Evolutionary conservation across 2,113 vertebrate genomes (phyloP).

Genomic region (Apaloderma vittatum): DNA sequence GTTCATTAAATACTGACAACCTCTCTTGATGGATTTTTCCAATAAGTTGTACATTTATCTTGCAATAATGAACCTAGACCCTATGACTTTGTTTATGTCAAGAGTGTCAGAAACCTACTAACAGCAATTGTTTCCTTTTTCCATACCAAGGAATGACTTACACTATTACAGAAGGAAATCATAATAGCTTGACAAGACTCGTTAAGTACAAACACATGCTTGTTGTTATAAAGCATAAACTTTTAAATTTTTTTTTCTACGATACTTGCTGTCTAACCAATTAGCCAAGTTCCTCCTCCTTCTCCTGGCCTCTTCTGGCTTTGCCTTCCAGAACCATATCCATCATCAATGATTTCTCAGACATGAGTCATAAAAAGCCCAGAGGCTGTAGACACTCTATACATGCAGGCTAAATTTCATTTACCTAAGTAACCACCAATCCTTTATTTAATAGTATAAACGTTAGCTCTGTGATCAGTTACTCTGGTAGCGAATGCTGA

Average conservation of each 20-base stretch:
- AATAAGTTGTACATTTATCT: not conserved
- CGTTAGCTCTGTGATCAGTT: not conserved
- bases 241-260: not conserved
- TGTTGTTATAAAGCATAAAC: not conserved
- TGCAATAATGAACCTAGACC: not conserved
- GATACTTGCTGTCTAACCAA: not conserved
- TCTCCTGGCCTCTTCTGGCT: not conserved
- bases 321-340: not conserved
- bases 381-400: not conserved
- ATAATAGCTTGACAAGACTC: not conserved
- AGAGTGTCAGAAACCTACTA: not conserved
- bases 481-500: not conserved
- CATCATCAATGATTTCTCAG: not conserved
- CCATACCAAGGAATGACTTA: not conserved
- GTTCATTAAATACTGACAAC: not conserved
- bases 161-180: not conserved
- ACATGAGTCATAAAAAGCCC: not conserved
- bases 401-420: not conserved
- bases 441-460: not conserved
- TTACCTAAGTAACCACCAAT: not conserved
- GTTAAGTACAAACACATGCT: not conserved
- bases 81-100: not conserved
- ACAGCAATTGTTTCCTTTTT: not conserved
- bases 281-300: not conserved
- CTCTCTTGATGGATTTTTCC: not conserved